Conservation (phyloP, 2,797 vertebrate species). For the Orientallactaga sibirica region DNA sequence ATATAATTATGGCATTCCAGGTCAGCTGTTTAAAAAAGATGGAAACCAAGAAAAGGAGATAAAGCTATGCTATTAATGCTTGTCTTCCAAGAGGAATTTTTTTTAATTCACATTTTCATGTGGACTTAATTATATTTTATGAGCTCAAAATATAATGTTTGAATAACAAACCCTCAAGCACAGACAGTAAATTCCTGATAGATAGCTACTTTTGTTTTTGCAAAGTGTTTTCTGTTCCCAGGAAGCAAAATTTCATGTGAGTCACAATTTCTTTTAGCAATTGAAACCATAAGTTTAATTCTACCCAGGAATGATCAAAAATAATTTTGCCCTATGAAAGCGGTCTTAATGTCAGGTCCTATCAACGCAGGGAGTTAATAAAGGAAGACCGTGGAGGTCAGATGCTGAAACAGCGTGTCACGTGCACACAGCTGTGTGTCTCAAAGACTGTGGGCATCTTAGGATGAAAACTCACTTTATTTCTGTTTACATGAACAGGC, state of each 20-base stretch:
- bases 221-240: constrained; percentile 82
- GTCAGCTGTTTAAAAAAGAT: constrained; percentile 12
- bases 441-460: constrained; percentile 73
- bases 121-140: constrained; percentile 63
- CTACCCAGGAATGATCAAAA: constrained; percentile 62
- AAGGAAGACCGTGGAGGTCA: constrained; percentile 64
- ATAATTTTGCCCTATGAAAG: not conserved
- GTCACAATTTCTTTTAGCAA: constrained; percentile 79
- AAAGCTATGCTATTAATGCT: not conserved
- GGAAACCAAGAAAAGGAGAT: constrained; percentile 55
- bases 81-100: constrained; percentile 69
- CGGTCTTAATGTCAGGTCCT: constrained; percentile 72
- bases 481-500: constrained; percentile 76
- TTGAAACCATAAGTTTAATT: constrained; percentile 75
- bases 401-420: not conserved
- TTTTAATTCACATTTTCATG: constrained; percentile 52
- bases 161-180: constrained; percentile 65
- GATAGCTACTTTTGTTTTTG: constrained; percentile 80
- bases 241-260: constrained; percentile 72
- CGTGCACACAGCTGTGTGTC: not conserved
- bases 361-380: constrained; percentile 76
- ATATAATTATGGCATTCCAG: constrained; percentile 20
- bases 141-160: constrained; percentile 79
- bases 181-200: not conserved
- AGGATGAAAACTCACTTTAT: constrained; percentile 78